Conservation (phyloP, 2,888 invertebrate genomes). For the Agrotis exclamationis region DNA sequence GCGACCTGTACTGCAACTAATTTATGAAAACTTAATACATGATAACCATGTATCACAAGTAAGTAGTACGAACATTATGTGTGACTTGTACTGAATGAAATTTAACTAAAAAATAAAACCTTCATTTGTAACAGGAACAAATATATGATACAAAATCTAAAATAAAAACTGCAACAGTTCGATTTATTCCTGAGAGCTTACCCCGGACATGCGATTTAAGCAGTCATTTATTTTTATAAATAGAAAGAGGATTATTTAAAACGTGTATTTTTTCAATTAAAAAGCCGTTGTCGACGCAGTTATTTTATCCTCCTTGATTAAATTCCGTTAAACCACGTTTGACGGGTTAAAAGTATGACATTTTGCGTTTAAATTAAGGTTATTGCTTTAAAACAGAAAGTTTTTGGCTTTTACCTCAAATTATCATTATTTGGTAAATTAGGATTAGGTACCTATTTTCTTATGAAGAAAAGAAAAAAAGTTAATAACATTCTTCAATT, state of each 20-base stretch:
- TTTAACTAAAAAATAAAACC: background rate
- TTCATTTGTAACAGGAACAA: constrained; percentile 12
- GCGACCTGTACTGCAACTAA: too few relatives aligned
- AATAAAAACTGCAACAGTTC: constrained; percentile 27
- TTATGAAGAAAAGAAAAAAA: too few relatives aligned
- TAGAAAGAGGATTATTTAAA: constrained; percentile 43
- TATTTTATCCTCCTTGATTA: constrained; percentile 68
- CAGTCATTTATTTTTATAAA: constrained; percentile 50
- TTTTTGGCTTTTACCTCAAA: background rate
- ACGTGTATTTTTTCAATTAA: constrained; percentile 68
- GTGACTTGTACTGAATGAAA: background rate
- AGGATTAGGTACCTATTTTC: too few relatives aligned
- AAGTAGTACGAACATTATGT: too few relatives aligned
- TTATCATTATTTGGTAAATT: too few relatives aligned
- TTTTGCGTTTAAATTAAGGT: constrained; percentile 16
- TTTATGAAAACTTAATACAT: too few relatives aligned
- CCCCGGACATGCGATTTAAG: constrained; percentile 22
- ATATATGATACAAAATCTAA: constrained; percentile 22
- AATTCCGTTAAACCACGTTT: constrained; percentile 61
- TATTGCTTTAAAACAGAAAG: constrained; percentile 2
- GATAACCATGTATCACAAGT: too few relatives aligned
- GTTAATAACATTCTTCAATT: too few relatives aligned
- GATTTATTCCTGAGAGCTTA: constrained; percentile 30
- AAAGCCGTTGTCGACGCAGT: constrained; percentile 54
- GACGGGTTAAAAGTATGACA: constrained; percentile 19